Evolutionary conservation across 2,113 vertebrate genomes (phyloP), one percentile per base, ranked within the genome.

Genomic region (Zeus faber): DNA sequence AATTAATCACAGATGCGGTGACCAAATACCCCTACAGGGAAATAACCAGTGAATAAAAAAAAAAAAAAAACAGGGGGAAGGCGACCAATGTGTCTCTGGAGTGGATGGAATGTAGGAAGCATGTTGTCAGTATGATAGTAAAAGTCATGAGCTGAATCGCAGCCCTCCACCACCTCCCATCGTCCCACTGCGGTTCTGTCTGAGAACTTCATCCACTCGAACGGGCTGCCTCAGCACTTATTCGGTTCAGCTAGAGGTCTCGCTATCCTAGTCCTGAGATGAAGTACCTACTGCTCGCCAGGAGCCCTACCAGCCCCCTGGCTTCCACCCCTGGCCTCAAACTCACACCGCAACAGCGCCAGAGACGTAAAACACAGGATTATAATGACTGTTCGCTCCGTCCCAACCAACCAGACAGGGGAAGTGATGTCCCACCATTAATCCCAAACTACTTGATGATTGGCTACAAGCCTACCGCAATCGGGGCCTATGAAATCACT

Each of bases 211-310:
- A 70, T 66, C 78, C 72, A 50, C 59, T 31, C 27, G 67, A 71
- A 70, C n/a, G 54, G 62, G 55, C 82, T 76, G 75, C 62, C 66
- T 85, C 82, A 84, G 80, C 82, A 73, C 59, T 83, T 76, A 4
- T 76, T 78, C 23, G 80, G 84, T 84, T 84, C 82, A 80, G 63
- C 52, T 44, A 29, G 74, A 83, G 78, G 78, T 74, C 84, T 79
- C 18, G 46, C 71, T 62, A 72, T 71, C 58, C 70, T 49, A 57
- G 77, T 65, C 79, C 67, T 5, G 71, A 76, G 74, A 78, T 58
- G 77, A 68, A 70, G 80, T 62, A 78, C 65, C 67, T 77, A 18
- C 73, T 11, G 60, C 74, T 72, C 75, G 82, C 76, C 70, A 70
- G 66, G 54, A 46, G 58, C 73, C 54, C 69, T 58, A 67, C 72